Evolutionary conservation across 2,888 invertebrate species (phyloP), one percentile per base, ranked within the genome.

Genomic region (Bruchidius siliquastri): DNA sequence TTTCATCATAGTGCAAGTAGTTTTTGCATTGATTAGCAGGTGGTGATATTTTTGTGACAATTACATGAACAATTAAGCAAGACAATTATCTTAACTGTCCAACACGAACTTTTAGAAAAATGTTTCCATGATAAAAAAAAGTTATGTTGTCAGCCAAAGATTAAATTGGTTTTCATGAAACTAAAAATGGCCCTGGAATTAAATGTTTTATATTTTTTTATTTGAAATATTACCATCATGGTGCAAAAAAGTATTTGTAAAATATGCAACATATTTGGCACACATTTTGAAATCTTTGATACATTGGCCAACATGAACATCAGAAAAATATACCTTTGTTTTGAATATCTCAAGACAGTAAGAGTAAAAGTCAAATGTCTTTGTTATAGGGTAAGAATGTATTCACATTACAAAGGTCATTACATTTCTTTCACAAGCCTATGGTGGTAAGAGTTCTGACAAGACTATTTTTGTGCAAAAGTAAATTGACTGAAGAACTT

Each of bases 341-440:
- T 49, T 13, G 1, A 1, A 49, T 1, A 49, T 13, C 13, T 49
- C 13, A 49, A 13, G 1, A 49, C 3, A 13, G 18, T 18, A 8
- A 49, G 49, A 49, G 49, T 71, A 4, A 32, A n/a, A 49, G 3
- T 71, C 2, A 49, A 71, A 30, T 71, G 71, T 71, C 26, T 20
- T 20, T 20, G 71, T 32, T 71, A 49, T 20, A 30, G 71, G 20
- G 18, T 71, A 3, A 71, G 49, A 71, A 21, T 21, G 13, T 71
- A 71, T 32, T 71, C 71, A 21, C 71, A 71, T 10, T 71, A 71
- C 20, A 71, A 71, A 26, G n/a, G 49, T 26, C 49, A 49, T 49
- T 13, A 49, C 10, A 49, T 49, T 49, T 49, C 6, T 49, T 13
- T 49, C 49, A 13, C 6, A 49, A 49, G 1, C 13, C 13, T 49